Evolutionary conservation across 2,113 vertebrate genomes (phyloP), one percentile per base, ranked within the genome.

Genomic region (Odontesthes bonariensis): DNA sequence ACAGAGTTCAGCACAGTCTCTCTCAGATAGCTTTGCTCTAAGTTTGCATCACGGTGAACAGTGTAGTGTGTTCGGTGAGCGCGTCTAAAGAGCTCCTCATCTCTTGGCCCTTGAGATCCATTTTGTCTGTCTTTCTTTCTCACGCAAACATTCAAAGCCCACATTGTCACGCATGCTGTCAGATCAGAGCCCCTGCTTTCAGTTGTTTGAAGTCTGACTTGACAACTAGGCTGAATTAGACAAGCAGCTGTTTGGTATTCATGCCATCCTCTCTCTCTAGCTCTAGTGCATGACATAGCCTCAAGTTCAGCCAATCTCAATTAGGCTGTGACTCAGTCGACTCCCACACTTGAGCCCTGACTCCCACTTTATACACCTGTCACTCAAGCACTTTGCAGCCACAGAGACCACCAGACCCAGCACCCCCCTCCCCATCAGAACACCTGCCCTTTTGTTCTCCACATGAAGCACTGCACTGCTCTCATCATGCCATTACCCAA

Each of bases 231-330:
- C 73, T 4, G 63, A 82, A 75, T 84, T 84, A 79, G 75, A 84
- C 73, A 40, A 67, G 77, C 68, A 82, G 80, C 88, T 91, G 67
- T 89, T 92, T 90, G 79, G 86, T 91, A 94, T 92, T 90, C 91
- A 89, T 69, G 59, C 47, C 31, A 17, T 52, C 71, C 22, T 69
- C 84, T 4, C n/a, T 9, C 3, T 65, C 22, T 47, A 27, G 7
- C 64, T 52, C 46, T 68, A 77, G 63, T 52, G 46, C 73, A 19
- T 22, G n/a, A 69, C 65, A 63, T 55, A 78, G 32, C 38, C 71
- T 73, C 47, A 33, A 9, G 79, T 71, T 82, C 68, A 72, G 20
- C 57, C 75, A 38, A 11, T 64, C 56, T 38, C 57, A 20, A 11
- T 32, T 70, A 19, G 61, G 12, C 62, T 51, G 19, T 19, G 42